Evolutionary conservation across 2,888 invertebrate genomes (phyloP), one percentile per base, ranked within the genome.

Genomic region (Scaptomyza tumidula): DNA sequence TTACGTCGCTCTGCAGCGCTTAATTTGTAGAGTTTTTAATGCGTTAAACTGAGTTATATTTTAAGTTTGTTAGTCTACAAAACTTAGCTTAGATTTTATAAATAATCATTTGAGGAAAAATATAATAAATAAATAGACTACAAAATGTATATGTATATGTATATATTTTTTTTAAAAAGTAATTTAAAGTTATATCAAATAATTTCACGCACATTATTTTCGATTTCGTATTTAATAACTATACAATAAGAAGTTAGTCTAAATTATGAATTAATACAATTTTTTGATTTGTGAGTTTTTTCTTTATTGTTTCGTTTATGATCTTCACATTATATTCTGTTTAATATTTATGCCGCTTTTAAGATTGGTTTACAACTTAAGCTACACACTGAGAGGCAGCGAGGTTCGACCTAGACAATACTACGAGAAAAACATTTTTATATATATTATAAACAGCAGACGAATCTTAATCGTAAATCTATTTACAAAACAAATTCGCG

Each of bases 331-430:
- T 10, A 7, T 50, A n/a, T 44, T 35, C 24, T 14, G 27, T 9
- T 11, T 1, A 56, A 54, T n/a, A 31, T 62, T 53, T 57, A 56
- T 62, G 66, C 66, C 68, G 56, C 55, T 59, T 63, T 75, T 50
- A 39, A 59, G 49, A 59, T 68, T 62, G 65, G 49, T 60, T 68
- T 55, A 66, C 59, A 66, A 48, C 81, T 85, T 76, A 86, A 59
- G 67, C 46, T 89, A 90, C 66, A 80, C 86, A 87, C 90, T 91
- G 91, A 91, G 91, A 91, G 90, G 88, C 91, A 91, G 91, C 91
- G 91, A 91, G 91, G 86, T 68, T 77, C 72, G 60, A 66, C 66
- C 89, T 91, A 68, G 67, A 78, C 56, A 70, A 61, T 7, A 24
- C 24, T 24, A 24, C 24, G 29, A 9, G 29, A 33, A 10, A 33